Conservation (phyloP, 2,797 vertebrate species). For the Glossophaga mutica region DNA sequence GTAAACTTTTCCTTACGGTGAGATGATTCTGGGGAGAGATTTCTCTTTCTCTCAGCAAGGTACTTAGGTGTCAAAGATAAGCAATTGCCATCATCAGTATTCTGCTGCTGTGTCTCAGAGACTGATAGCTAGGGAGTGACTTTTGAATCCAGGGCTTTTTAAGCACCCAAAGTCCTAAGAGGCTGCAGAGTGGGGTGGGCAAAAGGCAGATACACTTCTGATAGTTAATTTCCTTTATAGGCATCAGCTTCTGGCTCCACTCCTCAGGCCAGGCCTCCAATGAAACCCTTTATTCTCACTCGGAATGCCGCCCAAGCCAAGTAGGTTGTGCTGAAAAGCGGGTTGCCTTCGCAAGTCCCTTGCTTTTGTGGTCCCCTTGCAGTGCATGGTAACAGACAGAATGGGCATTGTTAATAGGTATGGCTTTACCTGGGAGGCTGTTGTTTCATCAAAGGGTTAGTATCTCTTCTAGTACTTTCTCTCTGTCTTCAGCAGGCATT, state of each 20-base stretch:
- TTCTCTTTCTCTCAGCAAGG: background rate
- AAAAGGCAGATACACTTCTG: constrained; percentile 20
- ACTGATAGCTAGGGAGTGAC: background rate
- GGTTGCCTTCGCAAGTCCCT: background rate
- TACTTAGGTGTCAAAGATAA: background rate
- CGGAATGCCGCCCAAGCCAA: constrained; percentile 90
- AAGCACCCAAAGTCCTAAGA: constrained; percentile 4
- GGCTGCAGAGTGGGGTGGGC: background rate
- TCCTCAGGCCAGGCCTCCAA: constrained; percentile 78
- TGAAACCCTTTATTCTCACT: constrained; percentile 95
- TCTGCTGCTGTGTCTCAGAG: background rate
- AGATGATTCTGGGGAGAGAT: background rate
- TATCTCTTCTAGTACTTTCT: background rate
- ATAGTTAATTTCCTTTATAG: constrained; percentile 69
- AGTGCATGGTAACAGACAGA: background rate
- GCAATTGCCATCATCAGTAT: background rate
- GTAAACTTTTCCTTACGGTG: background rate
- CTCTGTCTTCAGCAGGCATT: constrained; percentile 2
- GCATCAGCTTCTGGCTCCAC: constrained; percentile 70
- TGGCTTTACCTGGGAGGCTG: background rate
- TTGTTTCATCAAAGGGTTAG: background rate
- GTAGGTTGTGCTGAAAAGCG: constrained; percentile 77
- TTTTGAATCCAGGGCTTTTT: constrained; percentile 17
- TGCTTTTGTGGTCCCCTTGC: background rate
- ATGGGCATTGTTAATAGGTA: background rate